Conservation (phyloP, 2,797 vertebrate species). For the Synanceia verrucosa region DNA sequence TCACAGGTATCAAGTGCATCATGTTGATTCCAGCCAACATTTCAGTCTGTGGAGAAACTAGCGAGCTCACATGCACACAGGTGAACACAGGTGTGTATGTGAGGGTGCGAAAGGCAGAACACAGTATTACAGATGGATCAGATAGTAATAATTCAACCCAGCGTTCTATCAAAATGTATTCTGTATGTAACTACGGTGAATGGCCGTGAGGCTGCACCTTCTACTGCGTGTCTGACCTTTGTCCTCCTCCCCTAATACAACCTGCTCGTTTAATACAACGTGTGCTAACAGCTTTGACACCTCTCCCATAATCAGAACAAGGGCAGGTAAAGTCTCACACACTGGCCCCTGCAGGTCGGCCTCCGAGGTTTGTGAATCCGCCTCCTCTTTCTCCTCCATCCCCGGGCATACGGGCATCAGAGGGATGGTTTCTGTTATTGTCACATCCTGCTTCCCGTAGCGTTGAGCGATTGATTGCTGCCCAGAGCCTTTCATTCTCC, state of each 20-base stretch:
- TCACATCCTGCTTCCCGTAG: constrained; percentile 54
- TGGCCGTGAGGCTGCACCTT: constrained; percentile 11
- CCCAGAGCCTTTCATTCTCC: constrained; percentile 83
- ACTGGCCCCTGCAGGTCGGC: constrained; percentile 66
- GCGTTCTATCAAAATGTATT: constrained; percentile 36
- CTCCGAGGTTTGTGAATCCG: constrained; percentile 58
- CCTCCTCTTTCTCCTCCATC: constrained; percentile 51
- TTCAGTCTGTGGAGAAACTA: constrained; percentile 45
- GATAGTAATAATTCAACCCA: constrained; percentile 40
- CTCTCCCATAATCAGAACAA: constrained; percentile 11
- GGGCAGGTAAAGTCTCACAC: constrained; percentile 55
- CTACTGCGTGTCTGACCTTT: neutral
- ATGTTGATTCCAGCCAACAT: constrained; percentile 73
- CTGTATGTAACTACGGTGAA: constrained; percentile 38
- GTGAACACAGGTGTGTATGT: constrained; percentile 22
- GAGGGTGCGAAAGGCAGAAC: constrained; percentile 23
- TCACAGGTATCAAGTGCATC: constrained; percentile 20
- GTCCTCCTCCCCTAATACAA: constrained; percentile 17
- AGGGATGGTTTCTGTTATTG: constrained; percentile 58
- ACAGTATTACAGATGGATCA: constrained; percentile 39
- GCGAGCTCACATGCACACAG: constrained; percentile 35
- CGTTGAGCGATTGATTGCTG: constrained; percentile 69
- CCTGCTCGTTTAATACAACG: constrained; percentile 26
- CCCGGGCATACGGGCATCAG: constrained; percentile 31
- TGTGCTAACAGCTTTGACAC: constrained; percentile 36